A percentile compares a stretch with the other conserved stretches of the same genome.
Evolutionary conservation across 2,888 invertebrate species (phyloP).

Genomic region (Erynnis tages): DNA sequence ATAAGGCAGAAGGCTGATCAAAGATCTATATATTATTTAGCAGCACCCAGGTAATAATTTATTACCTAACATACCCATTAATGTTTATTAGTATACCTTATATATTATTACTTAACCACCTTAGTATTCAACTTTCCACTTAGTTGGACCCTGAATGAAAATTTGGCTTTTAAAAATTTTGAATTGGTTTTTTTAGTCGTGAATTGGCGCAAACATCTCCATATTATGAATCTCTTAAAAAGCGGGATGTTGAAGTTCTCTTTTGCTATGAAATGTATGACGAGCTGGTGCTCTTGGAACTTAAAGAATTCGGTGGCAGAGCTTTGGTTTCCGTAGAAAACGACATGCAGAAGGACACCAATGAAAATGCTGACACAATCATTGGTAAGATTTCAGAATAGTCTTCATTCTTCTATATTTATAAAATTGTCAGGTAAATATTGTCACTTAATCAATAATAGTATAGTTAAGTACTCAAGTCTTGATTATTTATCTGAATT

Average conservation of each 20-base stretch:
- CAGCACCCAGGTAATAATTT: conserved; percentile 90
- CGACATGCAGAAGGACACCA: conserved; percentile 90
- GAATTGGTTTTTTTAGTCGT: conserved; percentile 82
- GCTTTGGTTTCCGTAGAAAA: conserved; percentile 94
- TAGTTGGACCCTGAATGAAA: too few species aligned
- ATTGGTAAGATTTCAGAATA: conserved; percentile 68
- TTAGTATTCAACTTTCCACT: too few species aligned
- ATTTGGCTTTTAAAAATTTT: not conserved
- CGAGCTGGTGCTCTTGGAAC: conserved; percentile 95
- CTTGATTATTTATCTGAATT: too few species aligned
- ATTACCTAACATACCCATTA: too few species aligned
- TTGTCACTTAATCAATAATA: too few species aligned
- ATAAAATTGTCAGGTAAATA: too few species aligned
- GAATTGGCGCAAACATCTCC: conserved; percentile 96
- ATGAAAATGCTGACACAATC: conserved; percentile 79
- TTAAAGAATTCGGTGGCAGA: conserved; percentile 89
- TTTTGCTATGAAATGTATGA: conserved; percentile 99
- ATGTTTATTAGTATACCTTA: too few species aligned
- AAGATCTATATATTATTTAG: conserved; percentile 94
- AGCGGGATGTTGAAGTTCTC: conserved; percentile 93
- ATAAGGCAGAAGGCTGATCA: conserved; percentile 88
- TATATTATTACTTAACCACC: too few species aligned
- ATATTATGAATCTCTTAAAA: conserved; percentile 95
- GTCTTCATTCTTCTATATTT: too few species aligned
- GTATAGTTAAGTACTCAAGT: too few species aligned